Evolutionary conservation across 1,140 invertebrate genomes (phyloP).

Genomic region (Orchesella cincta): DNA sequence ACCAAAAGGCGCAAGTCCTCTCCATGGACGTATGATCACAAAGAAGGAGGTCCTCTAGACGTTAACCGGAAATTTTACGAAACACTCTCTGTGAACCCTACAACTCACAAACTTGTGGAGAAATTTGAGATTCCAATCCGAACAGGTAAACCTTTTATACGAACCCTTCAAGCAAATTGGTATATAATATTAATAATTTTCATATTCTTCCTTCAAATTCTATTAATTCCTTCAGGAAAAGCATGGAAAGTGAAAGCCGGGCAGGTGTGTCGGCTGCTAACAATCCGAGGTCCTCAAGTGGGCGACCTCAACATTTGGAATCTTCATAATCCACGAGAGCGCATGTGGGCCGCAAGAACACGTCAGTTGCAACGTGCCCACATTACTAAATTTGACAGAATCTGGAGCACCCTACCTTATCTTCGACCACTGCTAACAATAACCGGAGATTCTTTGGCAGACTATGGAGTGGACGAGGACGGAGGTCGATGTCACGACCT

Average conservation of each 20-base stretch:
- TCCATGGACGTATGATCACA: conserved; percentile 41
- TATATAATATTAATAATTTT: conserved; percentile 12
- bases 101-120: conserved; percentile 17
- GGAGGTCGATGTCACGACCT: conserved; percentile 60
- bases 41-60: conserved; percentile 17
- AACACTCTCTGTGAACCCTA: not conserved
- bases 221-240: conserved; percentile 39
- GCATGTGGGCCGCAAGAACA: conserved; percentile 58
- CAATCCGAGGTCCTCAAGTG: conserved; percentile 51
- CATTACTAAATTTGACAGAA: conserved; percentile 56
- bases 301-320: conserved; percentile 61
- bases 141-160: not conserved
- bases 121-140: conserved; percentile 45
- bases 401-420: conserved; percentile 60
- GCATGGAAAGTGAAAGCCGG: conserved; percentile 49
- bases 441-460: conserved; percentile 56
- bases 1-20: not conserved
- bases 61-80: conserved; percentile 40
- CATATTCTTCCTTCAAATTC: not conserved
- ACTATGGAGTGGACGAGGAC: conserved; percentile 59
- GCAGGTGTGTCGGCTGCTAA: conserved; percentile 46
- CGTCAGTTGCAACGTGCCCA: conserved; percentile 59
- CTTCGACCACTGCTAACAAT: conserved; percentile 60
- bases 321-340: conserved; percentile 57
- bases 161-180: not conserved